Base-by-base conservation (phyloP, 2,888 invertebrate species). In the Ophioninae sp. region DNA sequence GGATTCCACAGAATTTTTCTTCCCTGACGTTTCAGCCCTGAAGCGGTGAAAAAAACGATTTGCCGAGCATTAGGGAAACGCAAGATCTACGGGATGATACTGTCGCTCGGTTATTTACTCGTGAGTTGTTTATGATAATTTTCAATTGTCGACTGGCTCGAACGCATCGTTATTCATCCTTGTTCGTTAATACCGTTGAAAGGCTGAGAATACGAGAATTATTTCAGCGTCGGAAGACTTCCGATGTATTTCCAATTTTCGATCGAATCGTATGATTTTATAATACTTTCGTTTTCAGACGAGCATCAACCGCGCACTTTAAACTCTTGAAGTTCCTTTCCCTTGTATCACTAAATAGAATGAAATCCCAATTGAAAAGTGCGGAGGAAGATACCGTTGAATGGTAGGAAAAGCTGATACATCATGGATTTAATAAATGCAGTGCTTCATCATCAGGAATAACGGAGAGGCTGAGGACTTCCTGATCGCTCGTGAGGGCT, bases 361-460 rank as follows among this genome's bases (percentile, higher is more conserved):
- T 65, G 59, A 81, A 61, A 41, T 70, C 17, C 6, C 6, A 44
- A 65, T 70, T 64, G 50, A 77, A 64, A 83, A 69, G 20, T 20
- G 37, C 13, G 64, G 23, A 70, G 23, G 67, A 57, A n/a, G n/a
- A n/a, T n/a, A 56, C 57, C 64, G 72, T 65, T 62, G 64, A 72
- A 81, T 79, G n/a, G n/a, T n/a, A 56, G n/a, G 20, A 67, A 67
- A 8, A 7, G 44, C 39, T 65, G 70, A 79, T 65, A 61, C 67
- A 72, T 73, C 6, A 8, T 59, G 56, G 79, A 75, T 76, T 59
- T 79, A 81, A 84, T 84, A 79, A 84, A 75, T 81, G 67, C 37
- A 79, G 76, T 81, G 50, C 81, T 84, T 76, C 65, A 79, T 84
- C 81, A 84, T 76, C 72, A 79, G 70, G 61, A 67, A 79, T 75